Evolutionary conservation across 2,113 vertebrate species (phyloP).

Genomic region (Oncorhynchus tshawytscha): DNA sequence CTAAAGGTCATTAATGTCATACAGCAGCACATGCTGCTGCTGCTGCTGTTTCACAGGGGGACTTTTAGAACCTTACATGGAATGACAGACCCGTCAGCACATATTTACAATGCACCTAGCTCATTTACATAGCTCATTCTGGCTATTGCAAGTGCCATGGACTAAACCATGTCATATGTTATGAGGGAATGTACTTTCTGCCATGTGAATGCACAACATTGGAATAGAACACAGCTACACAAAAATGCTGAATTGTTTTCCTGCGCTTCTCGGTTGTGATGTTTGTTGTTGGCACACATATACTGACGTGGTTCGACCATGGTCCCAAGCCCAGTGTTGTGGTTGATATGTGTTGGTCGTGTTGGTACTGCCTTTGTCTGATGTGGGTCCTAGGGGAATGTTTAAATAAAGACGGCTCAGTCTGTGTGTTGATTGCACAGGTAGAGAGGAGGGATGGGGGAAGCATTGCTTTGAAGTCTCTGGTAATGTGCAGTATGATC

Average conservation of each 20-base stretch:
- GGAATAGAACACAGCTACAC: conserved; percentile 55
- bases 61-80: conserved; percentile 6
- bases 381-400: conserved; percentile 26
- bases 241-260: conserved; percentile 34
- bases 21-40: neutral
- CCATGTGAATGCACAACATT: conserved; percentile 49
- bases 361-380: neutral
- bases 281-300: conserved; percentile 9
- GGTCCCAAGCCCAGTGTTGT: conserved; percentile 17
- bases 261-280: conserved; percentile 31
- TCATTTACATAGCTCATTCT: conserved; percentile 49
- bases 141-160: conserved; percentile 57
- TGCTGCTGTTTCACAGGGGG: too few species aligned
- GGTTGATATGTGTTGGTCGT: neutral
- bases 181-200: conserved; percentile 48
- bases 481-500: conserved; percentile 59
- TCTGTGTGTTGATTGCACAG: conserved; percentile 33
- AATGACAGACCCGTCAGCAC: conserved; percentile 22
- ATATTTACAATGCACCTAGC: conserved; percentile 65
- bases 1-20: neutral
- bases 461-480: conserved; percentile 60
- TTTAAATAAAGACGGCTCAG: conserved; percentile 50
- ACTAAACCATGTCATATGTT: conserved; percentile 47
- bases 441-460: conserved; percentile 35
- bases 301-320: conserved; percentile 20